phyloP scores from a whole-genome alignment of 2,113 vertebrate genomes.

The Tympanuchus pallidicinctus region DNA sequence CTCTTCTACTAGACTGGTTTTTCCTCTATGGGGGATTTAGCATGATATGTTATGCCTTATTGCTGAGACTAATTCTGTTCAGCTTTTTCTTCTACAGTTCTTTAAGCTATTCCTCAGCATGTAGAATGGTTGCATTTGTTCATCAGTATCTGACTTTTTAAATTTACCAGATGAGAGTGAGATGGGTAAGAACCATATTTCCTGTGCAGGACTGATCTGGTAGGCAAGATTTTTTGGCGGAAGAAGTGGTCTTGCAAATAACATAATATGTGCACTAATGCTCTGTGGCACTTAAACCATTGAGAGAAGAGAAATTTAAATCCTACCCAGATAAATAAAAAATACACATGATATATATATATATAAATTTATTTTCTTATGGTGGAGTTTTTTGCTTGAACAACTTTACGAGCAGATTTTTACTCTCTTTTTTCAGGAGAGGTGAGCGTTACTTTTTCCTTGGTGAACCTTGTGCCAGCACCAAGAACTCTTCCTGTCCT shows the following conservation, averaged over 20 bases:
- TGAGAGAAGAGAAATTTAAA: neutral
- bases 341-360: neutral
- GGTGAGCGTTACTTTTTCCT: neutral
- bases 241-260: neutral
- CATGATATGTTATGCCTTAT: neutral
- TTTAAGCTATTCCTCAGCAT: neutral
- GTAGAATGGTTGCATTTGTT: neutral
- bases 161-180: neutral
- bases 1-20: neutral
- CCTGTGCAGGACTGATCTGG: neutral
- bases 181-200: neutral
- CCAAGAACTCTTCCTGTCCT: neutral
- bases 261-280: fast-evolving
- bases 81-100: neutral
- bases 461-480: neutral
- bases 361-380: neutral
- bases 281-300: neutral
- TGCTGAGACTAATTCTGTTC: neutral
- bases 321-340: neutral
- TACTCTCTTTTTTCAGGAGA: neutral
- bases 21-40: neutral
- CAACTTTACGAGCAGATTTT: neutral
- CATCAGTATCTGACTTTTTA: neutral
- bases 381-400: neutral
- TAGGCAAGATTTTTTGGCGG: neutral